phyloP scores from a whole-genome alignment of 2,797 vertebrate genomes.

The Molossus alvarezi region DNA sequence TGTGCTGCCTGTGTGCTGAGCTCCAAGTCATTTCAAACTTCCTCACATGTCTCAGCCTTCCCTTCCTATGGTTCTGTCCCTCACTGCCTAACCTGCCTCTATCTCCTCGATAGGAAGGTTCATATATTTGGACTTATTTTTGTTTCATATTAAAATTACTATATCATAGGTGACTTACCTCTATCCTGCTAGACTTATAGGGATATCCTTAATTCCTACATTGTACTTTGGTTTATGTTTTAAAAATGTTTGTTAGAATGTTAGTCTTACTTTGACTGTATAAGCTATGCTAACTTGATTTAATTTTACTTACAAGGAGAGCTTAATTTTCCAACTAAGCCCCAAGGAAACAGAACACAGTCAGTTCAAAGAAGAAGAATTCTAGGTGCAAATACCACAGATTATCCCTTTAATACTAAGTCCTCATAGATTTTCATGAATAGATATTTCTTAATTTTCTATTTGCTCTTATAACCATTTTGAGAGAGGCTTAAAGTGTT shows the following conservation, averaged over 20 bases:
- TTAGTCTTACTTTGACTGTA: background rate
- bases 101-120: background rate
- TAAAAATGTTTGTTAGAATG: background rate
- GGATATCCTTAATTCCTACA: background rate
- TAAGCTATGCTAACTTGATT: background rate
- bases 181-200: background rate
- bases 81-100: too few species aligned
- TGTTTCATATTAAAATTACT: background rate
- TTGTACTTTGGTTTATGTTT: background rate
- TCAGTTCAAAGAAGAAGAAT: accelerated
- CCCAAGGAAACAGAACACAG: background rate
- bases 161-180: background rate
- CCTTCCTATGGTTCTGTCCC: too few species aligned
- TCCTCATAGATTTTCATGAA: background rate
- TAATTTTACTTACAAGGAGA: background rate
- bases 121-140: background rate
- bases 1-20: too few species aligned
- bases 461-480: background rate
- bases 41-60: too few species aligned
- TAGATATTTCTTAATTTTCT: background rate
- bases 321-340: background rate
- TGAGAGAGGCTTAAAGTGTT: background rate
- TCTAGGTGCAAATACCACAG: background rate
- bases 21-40: too few species aligned
- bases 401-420: background rate